A percentile compares a stretch with the other conserved stretches of the same genome.
phyloP scores from a whole-genome alignment of 2,113 vertebrate species.

The Mastomys coucha region DNA sequence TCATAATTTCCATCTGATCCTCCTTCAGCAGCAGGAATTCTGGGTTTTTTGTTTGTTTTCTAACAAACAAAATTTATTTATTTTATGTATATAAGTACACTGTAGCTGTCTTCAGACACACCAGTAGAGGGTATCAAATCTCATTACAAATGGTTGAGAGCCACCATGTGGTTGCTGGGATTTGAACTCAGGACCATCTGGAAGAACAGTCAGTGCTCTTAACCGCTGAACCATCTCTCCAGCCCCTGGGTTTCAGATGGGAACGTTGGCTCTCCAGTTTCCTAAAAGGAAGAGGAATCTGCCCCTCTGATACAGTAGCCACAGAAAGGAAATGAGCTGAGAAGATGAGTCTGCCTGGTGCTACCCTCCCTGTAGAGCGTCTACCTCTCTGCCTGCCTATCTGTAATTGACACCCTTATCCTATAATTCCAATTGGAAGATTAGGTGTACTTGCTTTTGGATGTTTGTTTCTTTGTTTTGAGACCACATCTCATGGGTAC shows the following conservation, averaged over 20 bases:
- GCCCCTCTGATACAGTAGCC: neutral
- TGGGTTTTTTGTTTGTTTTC: no score
- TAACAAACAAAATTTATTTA: no score
- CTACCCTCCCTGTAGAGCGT: no score
- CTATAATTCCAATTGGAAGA: neutral
- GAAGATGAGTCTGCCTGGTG: neutral
- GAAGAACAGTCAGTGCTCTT: no score
- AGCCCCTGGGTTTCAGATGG: neutral
- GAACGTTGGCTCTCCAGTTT: neutral
- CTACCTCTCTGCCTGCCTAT: neutral
- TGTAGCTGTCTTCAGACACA: no score
- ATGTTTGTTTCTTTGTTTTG: neutral
- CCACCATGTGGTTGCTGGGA: no score
- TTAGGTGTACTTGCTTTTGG: neutral
- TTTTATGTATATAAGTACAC: no score
- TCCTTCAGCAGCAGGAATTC: slow-evolving; percentile 5
- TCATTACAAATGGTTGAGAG: no score
- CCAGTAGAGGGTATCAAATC: no score
- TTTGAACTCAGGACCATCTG: no score
- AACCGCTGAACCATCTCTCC: no score
- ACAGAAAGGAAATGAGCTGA: neutral
- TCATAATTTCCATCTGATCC: slow-evolving; percentile 24
- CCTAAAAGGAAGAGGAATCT: neutral
- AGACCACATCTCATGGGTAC: neutral
- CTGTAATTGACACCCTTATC: neutral